Conservation (phyloP, 2,797 vertebrate genomes). For the Sebastes alutus region DNA sequence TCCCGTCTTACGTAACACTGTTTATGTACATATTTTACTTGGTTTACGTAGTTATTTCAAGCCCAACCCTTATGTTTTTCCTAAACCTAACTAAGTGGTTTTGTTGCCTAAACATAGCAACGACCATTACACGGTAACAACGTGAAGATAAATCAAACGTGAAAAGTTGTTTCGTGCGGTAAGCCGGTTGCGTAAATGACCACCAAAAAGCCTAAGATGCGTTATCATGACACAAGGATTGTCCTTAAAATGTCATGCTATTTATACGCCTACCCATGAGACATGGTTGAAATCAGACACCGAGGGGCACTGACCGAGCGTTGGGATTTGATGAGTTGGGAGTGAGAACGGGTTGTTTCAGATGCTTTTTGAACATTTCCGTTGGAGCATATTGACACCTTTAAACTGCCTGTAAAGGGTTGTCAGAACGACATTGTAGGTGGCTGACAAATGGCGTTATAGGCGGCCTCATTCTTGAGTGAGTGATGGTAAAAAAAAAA, state of each 20-base stretch:
- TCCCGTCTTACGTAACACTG: too few relatives aligned
- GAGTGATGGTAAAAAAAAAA: too few relatives aligned
- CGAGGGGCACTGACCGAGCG: fast-evolving
- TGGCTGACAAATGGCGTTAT: not conserved
- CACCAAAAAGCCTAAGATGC: fast-evolving
- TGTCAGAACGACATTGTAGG: not conserved
- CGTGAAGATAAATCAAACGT: too few relatives aligned
- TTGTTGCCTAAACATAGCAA: too few relatives aligned
- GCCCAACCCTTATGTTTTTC: fast-evolving
- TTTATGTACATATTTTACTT: too few relatives aligned
- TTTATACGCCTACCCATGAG: too few relatives aligned
- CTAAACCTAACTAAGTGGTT: too few relatives aligned
- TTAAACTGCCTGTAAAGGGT: not conserved
- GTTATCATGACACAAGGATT: fast-evolving
- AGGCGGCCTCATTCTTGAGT: too few relatives aligned
- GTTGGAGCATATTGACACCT: not conserved
- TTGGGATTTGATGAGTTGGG: too few relatives aligned
- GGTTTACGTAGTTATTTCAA: too few relatives aligned
- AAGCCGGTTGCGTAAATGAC: too few relatives aligned
- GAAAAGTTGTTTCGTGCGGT: too few relatives aligned
- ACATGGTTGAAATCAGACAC: fast-evolving
- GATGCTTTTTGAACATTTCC: not conserved
- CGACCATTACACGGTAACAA: fast-evolving
- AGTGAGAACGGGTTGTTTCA: not conserved
- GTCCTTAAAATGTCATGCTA: fast-evolving